Percentiles rank a stretch among this genome's conserved stretches.
Evolutionary conservation across 2,113 vertebrate genomes (phyloP).

Genomic region (Salvelinus alpinus): DNA sequence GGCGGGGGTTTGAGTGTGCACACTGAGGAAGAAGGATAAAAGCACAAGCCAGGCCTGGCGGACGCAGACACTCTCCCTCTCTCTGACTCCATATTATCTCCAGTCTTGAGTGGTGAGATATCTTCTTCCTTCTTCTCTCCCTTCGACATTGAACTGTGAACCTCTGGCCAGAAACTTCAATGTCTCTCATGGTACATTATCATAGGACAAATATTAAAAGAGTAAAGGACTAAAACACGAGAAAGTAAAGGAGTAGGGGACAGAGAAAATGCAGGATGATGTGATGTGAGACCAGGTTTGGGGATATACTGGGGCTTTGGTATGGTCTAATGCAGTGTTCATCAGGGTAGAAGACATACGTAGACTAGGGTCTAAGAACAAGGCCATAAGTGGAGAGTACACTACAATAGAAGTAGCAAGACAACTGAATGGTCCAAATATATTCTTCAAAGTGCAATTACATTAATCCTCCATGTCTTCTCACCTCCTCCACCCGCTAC

Average conservation of each 20-base stretch:
- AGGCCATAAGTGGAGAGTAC: neutral
- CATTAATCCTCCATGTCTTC: neutral
- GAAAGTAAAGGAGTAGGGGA: neutral
- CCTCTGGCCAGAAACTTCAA: neutral
- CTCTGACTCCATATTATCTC: constrained; percentile 15
- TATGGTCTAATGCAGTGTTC: neutral
- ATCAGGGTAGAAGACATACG: neutral
- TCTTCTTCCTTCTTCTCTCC: no score
- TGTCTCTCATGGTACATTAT: neutral
- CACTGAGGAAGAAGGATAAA: constrained; percentile 27
- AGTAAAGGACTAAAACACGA: neutral
- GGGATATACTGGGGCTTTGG: neutral
- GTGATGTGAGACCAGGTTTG: neutral
- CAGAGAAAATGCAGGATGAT: neutral
- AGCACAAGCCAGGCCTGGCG: constrained; percentile 35
- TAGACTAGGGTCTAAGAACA: neutral
- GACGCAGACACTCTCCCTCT: no score
- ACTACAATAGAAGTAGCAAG: neutral
- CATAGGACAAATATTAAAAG: neutral
- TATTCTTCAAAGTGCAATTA: neutral
- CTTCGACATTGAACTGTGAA: neutral
- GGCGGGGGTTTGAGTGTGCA: constrained; percentile 43
- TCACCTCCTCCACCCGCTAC: constrained; percentile 7
- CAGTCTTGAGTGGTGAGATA: no score
- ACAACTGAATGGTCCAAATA: neutral